phyloP scores from a whole-genome alignment of 2,113 vertebrate genomes.

The Coryphaenoides rupestris region DNA sequence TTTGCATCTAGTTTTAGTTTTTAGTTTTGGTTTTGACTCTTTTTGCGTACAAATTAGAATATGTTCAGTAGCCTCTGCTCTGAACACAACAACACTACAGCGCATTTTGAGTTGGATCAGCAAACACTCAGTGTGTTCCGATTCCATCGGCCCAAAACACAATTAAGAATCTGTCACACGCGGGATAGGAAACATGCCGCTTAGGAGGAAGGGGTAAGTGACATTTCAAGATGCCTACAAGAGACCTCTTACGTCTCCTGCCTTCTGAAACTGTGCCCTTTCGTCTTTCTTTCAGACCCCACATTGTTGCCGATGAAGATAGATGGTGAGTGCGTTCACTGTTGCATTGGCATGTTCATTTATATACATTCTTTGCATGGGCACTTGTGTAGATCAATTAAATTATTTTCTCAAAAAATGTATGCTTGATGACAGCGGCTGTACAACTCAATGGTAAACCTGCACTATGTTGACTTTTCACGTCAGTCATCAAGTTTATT shows the following conservation, averaged over 20 bases:
- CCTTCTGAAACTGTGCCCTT: not conserved
- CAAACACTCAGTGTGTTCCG: slow-evolving; percentile 52
- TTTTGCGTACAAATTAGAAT: slow-evolving; percentile 54
- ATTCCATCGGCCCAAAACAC: slow-evolving; percentile 66
- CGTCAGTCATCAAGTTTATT: not conserved
- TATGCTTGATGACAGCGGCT: not conserved
- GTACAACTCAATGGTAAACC: too few species aligned
- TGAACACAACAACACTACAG: slow-evolving; percentile 49
- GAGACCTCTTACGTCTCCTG: not conserved
- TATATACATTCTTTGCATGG: too few species aligned
- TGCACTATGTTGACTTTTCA: not conserved
- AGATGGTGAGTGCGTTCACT: slow-evolving; percentile 74
- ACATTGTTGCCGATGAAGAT: slow-evolving; percentile 80
- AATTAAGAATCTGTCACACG: slow-evolving; percentile 37
- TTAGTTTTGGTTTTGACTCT: slow-evolving; percentile 9
- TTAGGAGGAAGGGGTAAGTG: slow-evolving; percentile 61
- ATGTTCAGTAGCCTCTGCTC: slow-evolving; percentile 65
- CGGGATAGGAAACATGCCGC: slow-evolving; percentile 66
- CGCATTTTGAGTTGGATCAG: slow-evolving; percentile 55
- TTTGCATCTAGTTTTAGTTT: slow-evolving; percentile 21
- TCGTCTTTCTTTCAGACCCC: slow-evolving; percentile 67
- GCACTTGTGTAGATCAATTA: not conserved
- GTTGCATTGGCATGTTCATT: too few species aligned
- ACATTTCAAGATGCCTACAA: not conserved
- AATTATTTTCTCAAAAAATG: not conserved